Percentiles rank a stretch among this genome's conserved stretches.
phyloP scores from a whole-genome alignment of 1,140 invertebrate genomes.

The Macrocentrus cingulum region DNA sequence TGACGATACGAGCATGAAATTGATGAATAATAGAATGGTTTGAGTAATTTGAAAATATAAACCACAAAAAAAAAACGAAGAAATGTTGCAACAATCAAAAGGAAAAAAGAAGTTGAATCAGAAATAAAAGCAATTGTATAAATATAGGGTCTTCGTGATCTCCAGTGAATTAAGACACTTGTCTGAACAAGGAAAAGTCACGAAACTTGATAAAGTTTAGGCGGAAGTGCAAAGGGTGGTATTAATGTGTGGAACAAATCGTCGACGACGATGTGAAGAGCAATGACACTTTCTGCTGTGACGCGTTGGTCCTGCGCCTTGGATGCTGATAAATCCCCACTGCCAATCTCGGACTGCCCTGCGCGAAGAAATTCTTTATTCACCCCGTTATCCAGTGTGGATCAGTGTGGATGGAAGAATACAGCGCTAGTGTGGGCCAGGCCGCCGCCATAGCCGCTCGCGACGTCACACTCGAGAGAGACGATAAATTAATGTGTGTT shows the following conservation, averaged over 20 bases:
- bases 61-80: not conserved
- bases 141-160: no score
- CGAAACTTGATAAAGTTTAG: not conserved
- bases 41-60: no score
- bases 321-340: slow-evolving; percentile 11
- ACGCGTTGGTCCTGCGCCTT: slow-evolving; percentile 17
- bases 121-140: no score
- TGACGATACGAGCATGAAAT: no score
- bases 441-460: slow-evolving; percentile 56
- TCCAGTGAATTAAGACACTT: not conserved
- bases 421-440: slow-evolving; percentile 50
- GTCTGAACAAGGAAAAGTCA: not conserved
- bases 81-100: no score
- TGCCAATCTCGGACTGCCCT: slow-evolving; percentile 3
- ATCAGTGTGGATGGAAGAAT: no score
- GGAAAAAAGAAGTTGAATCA: no score
- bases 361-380: slow-evolving; percentile 10
- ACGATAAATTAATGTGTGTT: not conserved
- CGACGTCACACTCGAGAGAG: slow-evolving; percentile 27
- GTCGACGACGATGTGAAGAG: not conserved
- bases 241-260: not conserved
- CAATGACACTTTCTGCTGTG: slow-evolving; percentile 2
- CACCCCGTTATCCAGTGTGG: slow-evolving; percentile 4
- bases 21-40: no score
- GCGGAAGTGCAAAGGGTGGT: not conserved